Evolutionary conservation across 2,888 invertebrate species (phyloP).

Genomic region (Lamproptera curius): DNA sequence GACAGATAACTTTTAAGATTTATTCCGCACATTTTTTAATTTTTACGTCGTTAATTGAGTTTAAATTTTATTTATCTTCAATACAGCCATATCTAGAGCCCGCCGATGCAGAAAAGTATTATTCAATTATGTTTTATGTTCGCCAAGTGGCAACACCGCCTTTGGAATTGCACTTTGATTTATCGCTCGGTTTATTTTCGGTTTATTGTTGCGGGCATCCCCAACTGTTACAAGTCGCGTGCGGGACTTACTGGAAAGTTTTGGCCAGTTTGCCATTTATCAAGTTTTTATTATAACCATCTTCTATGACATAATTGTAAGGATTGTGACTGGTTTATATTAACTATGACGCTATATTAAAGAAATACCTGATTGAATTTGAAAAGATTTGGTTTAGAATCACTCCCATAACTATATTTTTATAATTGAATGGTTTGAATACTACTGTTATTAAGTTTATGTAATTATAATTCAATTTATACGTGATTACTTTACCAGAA

Average conservation of each 20-base stretch:
- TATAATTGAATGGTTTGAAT: neutral
- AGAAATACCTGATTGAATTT: no score
- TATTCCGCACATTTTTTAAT: neutral
- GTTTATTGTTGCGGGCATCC: conserved; percentile 47
- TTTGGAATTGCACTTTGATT: conserved; percentile 56
- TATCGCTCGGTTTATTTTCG: conserved; percentile 54
- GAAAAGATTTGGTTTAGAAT: no score
- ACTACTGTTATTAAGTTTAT: neutral
- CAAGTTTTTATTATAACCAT: no score
- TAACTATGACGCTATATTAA: no score
- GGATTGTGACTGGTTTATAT: no score
- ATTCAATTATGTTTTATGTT: conserved; percentile 69
- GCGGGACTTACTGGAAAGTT: conserved; percentile 21
- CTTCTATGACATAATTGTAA: no score
- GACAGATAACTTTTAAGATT: no score
- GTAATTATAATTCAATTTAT: neutral
- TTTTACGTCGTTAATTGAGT: conserved; percentile 10
- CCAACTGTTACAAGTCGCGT: conserved; percentile 30
- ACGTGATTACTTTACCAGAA: neutral
- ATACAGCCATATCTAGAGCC: conserved; percentile 37
- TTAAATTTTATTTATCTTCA: conserved; percentile 43
- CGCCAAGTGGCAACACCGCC: conserved; percentile 51
- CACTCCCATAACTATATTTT: no score
- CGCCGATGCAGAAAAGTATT: conserved; percentile 39
- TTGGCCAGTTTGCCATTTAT: no score